Evolutionary conservation across 2,113 vertebrate genomes (phyloP).

Genomic region (Sus scrofa): T2T-Sscrofa CM000817.6:155166001-155166500

Average conservation of each 20-base stretch:
- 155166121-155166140: constrained; percentile 57
- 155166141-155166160: constrained; percentile 48
- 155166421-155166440: neutral
- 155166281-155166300: constrained; percentile 14
- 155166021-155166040: constrained; percentile 76
- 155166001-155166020: constrained; percentile 82
- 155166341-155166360: neutral
- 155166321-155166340: neutral
- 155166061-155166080: constrained; percentile 62
- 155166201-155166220: constrained; percentile 81
- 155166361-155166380: constrained; percentile 7
- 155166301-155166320: neutral
- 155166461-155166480: neutral
- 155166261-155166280: constrained; percentile 13
- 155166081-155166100: constrained; percentile 49
- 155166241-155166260: constrained; percentile 47
- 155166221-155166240: constrained; percentile 65
- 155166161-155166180: constrained; percentile 58
- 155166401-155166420: neutral
- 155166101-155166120: constrained; percentile 67
- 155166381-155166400: neutral
- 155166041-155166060: constrained; percentile 77
- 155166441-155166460: neutral
- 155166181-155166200: constrained; percentile 75
- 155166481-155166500: constrained; percentile 58